Conservation (phyloP, 2,888 invertebrate species). For the Sesamia inferens region DNA sequence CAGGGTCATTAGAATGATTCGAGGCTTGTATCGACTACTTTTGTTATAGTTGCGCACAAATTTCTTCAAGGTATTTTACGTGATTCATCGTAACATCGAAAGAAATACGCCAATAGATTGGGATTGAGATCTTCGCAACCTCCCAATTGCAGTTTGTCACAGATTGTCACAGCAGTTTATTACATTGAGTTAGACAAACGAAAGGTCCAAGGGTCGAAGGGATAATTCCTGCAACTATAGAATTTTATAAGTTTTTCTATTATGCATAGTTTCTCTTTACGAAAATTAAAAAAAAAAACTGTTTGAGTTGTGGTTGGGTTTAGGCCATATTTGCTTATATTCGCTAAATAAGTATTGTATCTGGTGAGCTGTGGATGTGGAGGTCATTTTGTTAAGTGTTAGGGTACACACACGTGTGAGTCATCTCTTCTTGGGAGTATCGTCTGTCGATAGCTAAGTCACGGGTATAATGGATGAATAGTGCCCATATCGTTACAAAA, state of each 20-base stretch:
- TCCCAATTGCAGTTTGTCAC: slow-evolving; percentile 42
- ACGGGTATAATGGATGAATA: slow-evolving; percentile 17
- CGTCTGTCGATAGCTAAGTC: slow-evolving; percentile 3
- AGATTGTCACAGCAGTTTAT: no score
- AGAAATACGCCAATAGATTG: not conserved
- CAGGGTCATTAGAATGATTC: slow-evolving; percentile 8
- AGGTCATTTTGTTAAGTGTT: slow-evolving; percentile 23
- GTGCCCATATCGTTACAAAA: not conserved
- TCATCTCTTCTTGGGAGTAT: not conserved
- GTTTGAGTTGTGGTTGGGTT: slow-evolving; percentile 9
- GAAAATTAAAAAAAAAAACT: slow-evolving; percentile 9
- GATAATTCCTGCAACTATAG: slow-evolving; percentile 8
- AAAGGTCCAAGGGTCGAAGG: slow-evolving; percentile 24
- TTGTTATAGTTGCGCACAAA: not conserved
- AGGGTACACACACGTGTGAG: not conserved
- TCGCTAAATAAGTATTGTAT: slow-evolving; percentile 8
- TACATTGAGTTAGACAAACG: slow-evolving; percentile 44
- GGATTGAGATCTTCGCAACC: slow-evolving; percentile 5
- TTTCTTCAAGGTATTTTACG: slow-evolving; percentile 6
- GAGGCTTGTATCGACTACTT: not conserved
- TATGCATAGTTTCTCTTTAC: slow-evolving; percentile 38
- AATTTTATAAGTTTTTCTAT: slow-evolving; percentile 8
- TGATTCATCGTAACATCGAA: slow-evolving; percentile 13
- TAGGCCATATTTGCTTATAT: slow-evolving; percentile 19
- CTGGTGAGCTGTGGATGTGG: not conserved